Evolutionary conservation across 2,888 invertebrate genomes (phyloP), one percentile per base, ranked within the genome.

Genomic region (Euclidia mi): DNA sequence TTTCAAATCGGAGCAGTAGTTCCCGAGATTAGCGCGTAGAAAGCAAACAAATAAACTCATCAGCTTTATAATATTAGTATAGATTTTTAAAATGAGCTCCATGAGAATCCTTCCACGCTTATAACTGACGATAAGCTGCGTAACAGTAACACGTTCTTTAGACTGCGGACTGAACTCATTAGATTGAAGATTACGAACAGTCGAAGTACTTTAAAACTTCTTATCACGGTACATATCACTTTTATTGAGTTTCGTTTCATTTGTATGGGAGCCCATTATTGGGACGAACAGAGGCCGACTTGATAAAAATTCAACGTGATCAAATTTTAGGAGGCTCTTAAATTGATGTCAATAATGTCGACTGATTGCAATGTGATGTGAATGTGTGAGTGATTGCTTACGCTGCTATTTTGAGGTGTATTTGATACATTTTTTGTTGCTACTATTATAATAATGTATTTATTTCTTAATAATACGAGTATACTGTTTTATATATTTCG

Each of bases 231-330:
- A 61, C 57, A 68, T 62, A 69, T 69, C 57, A 67, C 48, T 55
- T 68, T 67, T 62, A 68, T 67, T 71, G 55, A 71, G 63, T 71
- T 67, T 55, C 67, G 46, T 66, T 66, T 57, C 67, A 57, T 66
- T 68, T 68, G 62, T 67, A 61, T 65, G 49, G 35, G 10, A 34
- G 29, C 35, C 42, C 18, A 38, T 48, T 48, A 37, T 47, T 29
- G 35, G 18, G 29, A 20, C 18, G 31, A 20, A n/a, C 14, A 18
- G n/a, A 35, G 35, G 29, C 15, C 29, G 28, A 4, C 14, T 48
- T 48, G 29, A 40, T 31, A 31, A 48, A 48, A 45, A 25, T 14
- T 45, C 32, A 10, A 44, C 32, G 34, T 35, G 35, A 45, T 45
- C 45, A 45, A 35, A 45, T 45, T 45, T 45, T 25, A 45, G 12